Conservation (phyloP, 2,888 invertebrate genomes). For the Xiphydria camelus region DNA sequence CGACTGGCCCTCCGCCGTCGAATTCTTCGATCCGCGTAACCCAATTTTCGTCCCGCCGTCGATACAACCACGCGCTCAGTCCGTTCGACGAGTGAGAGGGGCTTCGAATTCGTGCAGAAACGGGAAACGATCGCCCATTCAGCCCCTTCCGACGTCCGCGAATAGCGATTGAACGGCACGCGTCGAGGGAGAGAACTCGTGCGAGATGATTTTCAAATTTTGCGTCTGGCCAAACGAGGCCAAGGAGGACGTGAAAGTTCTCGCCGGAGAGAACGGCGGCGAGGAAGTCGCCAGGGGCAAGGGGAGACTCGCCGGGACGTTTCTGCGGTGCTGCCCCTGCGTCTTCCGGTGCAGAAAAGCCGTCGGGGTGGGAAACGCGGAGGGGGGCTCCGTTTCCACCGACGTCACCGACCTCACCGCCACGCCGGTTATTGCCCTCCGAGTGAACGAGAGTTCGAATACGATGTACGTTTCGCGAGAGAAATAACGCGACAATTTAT, state of each 20-base stretch:
- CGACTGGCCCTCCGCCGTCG: too few species aligned
- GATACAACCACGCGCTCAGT: too few species aligned
- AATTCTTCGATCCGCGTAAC: too few species aligned
- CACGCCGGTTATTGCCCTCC: slow-evolving; percentile 49
- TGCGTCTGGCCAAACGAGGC: slow-evolving; percentile 44
- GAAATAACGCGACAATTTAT: too few species aligned
- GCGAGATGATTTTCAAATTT: slow-evolving; percentile 47
- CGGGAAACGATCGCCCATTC: too few species aligned
- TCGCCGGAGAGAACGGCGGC: slow-evolving; percentile 19
- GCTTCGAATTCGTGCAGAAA: too few species aligned
- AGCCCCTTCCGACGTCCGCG: too few species aligned
- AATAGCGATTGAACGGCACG: too few species aligned
- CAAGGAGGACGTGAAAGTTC: slow-evolving; percentile 31
- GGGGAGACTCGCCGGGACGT: slow-evolving; percentile 33
- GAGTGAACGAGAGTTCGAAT: slow-evolving; percentile 36
- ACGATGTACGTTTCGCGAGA: slow-evolving; percentile 35
- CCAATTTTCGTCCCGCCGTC: too few species aligned
- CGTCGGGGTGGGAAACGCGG: slow-evolving; percentile 38
- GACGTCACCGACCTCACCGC: slow-evolving; percentile 19
- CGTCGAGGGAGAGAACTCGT: too few species aligned
- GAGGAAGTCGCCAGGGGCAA: slow-evolving; percentile 17
- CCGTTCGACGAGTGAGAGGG: too few species aligned
- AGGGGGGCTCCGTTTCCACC: slow-evolving; percentile 29
- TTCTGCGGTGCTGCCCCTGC: slow-evolving; percentile 51
- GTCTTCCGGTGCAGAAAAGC: slow-evolving; percentile 48